Evolutionary conservation across 2,797 vertebrate genomes (phyloP), one percentile per base, ranked within the genome.

Genomic region (Loriculus beryllinus): DNA sequence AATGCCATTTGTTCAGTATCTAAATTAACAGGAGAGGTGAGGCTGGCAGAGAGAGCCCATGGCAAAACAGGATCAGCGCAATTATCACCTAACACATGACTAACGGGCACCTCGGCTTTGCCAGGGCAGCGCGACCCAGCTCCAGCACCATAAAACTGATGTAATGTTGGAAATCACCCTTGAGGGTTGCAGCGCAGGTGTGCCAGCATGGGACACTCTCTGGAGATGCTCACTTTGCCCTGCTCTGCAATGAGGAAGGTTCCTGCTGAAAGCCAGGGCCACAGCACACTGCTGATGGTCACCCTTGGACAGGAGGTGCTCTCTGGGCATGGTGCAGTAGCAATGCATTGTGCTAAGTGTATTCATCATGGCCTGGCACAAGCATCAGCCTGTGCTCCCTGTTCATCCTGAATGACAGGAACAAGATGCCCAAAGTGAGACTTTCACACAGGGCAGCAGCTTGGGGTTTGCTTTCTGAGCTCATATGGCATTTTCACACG

Each of bases 221-320:
- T 37, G 59, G 68, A 62, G 47, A 5, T 49, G 22, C 4, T 59
- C 43, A 69, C 57, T 63, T 57, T 6, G 0, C 3, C 8, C n/a
- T 52, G 76, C 47, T 63, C 57, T 40, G 63, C 23, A 7, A 31
- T 6, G 64, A 48, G 70, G n/a, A 29, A 25, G 5, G 54, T 69
- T 13, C n/a, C 29, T 60, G 40, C 33, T 18, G 69, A 76, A 20
- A 65, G 28, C 52, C 4, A 1, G 15, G 52, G 10, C 59, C 7
- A 1, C 9, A 35, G n/a, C 57, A 47, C 0, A 0, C 20, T 35
- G 56, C 80, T 31, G 48, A 14, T 0, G 1, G 31, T n/a, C 68
- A 54, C 35, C 12, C 20, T 9, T 14, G n/a, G 70, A 15, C 45
- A 47, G 17, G 8, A 76, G 29, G 25, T 67, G 68, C 12, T 57